Base-by-base conservation (phyloP, 2,888 invertebrate genomes). In the Sympetrum striolatum region DNA sequence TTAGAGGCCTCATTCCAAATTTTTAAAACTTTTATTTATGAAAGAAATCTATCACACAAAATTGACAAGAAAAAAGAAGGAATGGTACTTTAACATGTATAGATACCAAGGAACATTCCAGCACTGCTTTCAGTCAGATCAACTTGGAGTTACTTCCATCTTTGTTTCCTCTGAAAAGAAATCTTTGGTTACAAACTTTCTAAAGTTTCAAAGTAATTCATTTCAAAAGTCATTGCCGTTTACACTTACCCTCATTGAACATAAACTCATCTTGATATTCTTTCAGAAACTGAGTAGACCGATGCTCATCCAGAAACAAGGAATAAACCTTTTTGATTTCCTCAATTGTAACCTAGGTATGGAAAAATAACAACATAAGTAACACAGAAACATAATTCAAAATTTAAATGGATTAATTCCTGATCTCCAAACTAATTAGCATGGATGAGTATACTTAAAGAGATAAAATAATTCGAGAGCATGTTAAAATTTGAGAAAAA, bases 181-280 rank as follows among this genome's bases (percentile, higher is more conserved):
- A 12, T 18, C 4, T n/a, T 18, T 4, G 14, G 6, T 31, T 4
- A 82, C 2, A 48, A 48, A 44, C 12, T 12, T 1, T 44, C 0
- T 10, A 44, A 48, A 22, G 3, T n/a, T 58, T 18, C 25, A 25
- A 0, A 90, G 4, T 58, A 10, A 5, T 22, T 80, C 15, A 53
- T 15, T n/a, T n/a, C n/a, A n/a, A n/a, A n/a, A n/a, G n/a, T n/a
- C n/a, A n/a, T n/a, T n/a, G n/a, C n/a, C n/a, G n/a, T n/a, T n/a
- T n/a, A n/a, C n/a, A 14, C 90, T 37, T 64, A 86, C 86, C 80
- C 80, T 90, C 80, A 80, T 91, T 94, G 92, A 98, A 99, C 97
- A 99, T 97, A 93, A 98, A 99, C 93, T 98, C 98, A 92, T 98
- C 97, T 93, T 99, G 98, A 93, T 98, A 98, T 93, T 99, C 98